Evolutionary conservation across 1,140 invertebrate species (phyloP), one percentile per base, ranked within the genome.

Genomic region (Drosophila murphyi): DNA sequence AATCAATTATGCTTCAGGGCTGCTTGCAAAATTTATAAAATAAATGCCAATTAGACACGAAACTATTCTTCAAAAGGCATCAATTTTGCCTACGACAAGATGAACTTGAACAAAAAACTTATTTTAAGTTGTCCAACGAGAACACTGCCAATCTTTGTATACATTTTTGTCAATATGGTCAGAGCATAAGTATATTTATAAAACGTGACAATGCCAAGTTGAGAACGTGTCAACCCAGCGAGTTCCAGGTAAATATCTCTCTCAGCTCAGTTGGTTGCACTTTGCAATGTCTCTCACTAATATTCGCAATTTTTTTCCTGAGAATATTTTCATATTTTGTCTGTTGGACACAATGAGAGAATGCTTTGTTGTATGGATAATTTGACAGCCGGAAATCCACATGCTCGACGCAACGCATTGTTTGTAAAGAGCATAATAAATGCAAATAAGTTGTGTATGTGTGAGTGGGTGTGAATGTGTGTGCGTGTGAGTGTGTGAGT

Each of bases 371-470:
- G 39, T n/a, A 43, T 43, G 32, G 7, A 12, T 35, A 60, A 35
- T 35, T 60, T 47, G 43, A 47, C 43, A 35, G 28, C 32, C 31
- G 8, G 4, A 60, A 60, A 60, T 60, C 31, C 12, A 60, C 12
- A 47, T 41, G 29, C 34, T 35, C 55, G 31, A 52, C 41, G 43
- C 20, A 32, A 45, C 5, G 34, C 10, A 43, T 70, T 54, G 47
- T 39, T 60, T 39, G 31, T 47, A 48, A 68, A 72, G 63, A 37
- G 64, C 50, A 61, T 48, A 55, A 69, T 55, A 56, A 68, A 73
- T 73, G 71, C 50, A 73, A 73, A 73, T 73, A 69, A 62, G 72
- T 62, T n/a, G 41, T 71, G 59, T 41, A 32, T 32, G 34, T 52
- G 35, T 8, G 35, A 28, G 65, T 41, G 32, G 20, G 20, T 47